phyloP scores from a whole-genome alignment of 2,797 vertebrate genomes.

The Cossypha niveicapilla region DNA sequence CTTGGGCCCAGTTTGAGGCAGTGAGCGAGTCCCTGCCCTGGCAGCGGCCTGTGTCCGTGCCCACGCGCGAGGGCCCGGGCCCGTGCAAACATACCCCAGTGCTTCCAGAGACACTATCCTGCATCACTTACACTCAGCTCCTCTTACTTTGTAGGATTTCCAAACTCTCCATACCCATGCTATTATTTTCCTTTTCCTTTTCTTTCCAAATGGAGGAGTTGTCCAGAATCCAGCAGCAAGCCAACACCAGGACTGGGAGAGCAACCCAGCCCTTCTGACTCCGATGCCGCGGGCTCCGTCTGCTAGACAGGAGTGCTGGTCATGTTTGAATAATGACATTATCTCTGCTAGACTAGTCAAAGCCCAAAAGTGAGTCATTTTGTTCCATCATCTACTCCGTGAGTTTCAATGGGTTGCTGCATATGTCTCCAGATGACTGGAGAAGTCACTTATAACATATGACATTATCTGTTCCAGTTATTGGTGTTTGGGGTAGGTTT shows the following conservation, averaged over 20 bases:
- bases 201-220: neutral
- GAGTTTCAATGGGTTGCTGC: neutral
- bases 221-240: neutral
- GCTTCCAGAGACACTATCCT: neutral
- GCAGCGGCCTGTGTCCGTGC: neutral
- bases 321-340: constrained; percentile 21
- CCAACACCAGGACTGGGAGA: neutral
- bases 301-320: constrained; percentile 4
- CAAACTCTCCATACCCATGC: neutral
- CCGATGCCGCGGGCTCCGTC: neutral
- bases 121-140: neutral
- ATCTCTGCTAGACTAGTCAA: constrained; percentile 33
- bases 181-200: neutral
- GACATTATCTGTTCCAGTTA: neutral
- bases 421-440: neutral
- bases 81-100: constrained; percentile 17
- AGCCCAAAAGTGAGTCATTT: neutral
- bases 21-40: constrained; percentile 7
- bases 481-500: neutral
- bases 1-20: neutral
- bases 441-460: neutral
- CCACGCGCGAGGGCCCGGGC: neutral
- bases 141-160: neutral
- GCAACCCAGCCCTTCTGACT: constrained; percentile 1
- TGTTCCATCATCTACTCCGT: neutral